Evolutionary conservation across 2,888 invertebrate species (phyloP).

Genomic region (Tryphoninae sp.): DNA sequence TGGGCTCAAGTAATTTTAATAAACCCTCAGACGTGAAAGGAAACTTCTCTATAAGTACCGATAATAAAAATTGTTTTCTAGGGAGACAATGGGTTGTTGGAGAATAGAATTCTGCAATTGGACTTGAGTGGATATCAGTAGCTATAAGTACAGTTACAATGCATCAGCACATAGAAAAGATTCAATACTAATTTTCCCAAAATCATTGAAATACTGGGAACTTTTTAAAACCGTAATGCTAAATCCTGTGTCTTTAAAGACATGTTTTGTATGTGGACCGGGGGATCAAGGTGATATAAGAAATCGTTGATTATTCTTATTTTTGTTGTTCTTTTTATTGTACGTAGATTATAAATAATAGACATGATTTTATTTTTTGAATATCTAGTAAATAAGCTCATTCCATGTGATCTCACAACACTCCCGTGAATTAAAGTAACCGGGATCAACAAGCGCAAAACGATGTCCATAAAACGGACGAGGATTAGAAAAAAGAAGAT

Average conservation of each 20-base stretch:
- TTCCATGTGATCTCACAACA: slow-evolving; percentile 5
- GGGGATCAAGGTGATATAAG: neutral
- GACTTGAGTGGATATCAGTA: neutral
- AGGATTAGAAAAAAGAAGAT: slow-evolving; percentile 17
- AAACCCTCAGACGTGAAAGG: too few species aligned
- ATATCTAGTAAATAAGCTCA: slow-evolving; percentile 21
- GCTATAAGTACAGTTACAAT: neutral
- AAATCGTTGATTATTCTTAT: slow-evolving; percentile 31
- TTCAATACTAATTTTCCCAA: neutral
- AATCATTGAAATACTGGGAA: slow-evolving; percentile 7
- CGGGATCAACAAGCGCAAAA: neutral
- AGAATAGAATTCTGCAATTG: neutral
- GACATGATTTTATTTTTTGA: slow-evolving; percentile 27
- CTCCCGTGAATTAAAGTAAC: neutral
- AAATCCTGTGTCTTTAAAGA: neutral
- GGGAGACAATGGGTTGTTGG: neutral
- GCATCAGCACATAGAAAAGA: neutral
- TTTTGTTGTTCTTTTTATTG: slow-evolving; percentile 28
- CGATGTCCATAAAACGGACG: neutral
- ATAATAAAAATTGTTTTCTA: neutral
- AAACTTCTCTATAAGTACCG: too few species aligned
- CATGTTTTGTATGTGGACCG: neutral
- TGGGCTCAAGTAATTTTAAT: too few species aligned
- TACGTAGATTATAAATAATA: slow-evolving; percentile 40
- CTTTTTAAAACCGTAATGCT: neutral